Conservation (phyloP, 92 coral and sea anemone genomes). For the Actinernus sp. region DNA sequence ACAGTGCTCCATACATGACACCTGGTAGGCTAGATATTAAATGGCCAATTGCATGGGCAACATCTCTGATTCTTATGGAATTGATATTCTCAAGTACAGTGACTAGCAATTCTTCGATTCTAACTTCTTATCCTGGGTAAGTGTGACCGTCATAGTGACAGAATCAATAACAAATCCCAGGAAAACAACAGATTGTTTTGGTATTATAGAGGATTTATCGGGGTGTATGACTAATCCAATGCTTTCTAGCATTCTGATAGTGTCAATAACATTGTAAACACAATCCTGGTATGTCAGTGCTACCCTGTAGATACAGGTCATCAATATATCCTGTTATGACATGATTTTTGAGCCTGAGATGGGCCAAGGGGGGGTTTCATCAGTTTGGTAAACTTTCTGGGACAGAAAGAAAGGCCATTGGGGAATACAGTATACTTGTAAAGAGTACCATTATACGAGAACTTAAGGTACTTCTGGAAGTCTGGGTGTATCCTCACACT, state of each 20-base stretch:
- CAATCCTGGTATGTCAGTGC: conserved; percentile 31
- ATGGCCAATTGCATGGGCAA: conserved; percentile 51
- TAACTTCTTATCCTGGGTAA: conserved; percentile 36
- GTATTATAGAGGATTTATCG: conserved; percentile 41
- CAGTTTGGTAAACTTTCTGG: conserved; percentile 23
- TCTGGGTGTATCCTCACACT: conserved; percentile 14
- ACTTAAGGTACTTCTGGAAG: conserved; percentile 31
- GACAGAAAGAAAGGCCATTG: conserved; percentile 33
- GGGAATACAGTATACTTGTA: conserved; percentile 7
- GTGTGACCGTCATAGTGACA: conserved; percentile 38
- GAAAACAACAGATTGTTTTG: conserved; percentile 32
- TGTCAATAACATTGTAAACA: conserved; percentile 31
- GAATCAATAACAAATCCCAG: conserved; percentile 54
- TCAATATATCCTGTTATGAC: conserved; percentile 59
- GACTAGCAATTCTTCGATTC: conserved; percentile 15
- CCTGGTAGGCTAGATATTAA: conserved; percentile 60
- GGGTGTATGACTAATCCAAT: conserved; percentile 52
- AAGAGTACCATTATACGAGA: conserved; percentile 9
- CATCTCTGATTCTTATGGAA: conserved; percentile 45
- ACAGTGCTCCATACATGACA: conserved; percentile 51
- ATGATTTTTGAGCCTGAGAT: conserved; percentile 20
- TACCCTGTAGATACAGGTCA: conserved; percentile 49
- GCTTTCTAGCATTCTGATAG: conserved; percentile 43
- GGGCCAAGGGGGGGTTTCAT: conserved; percentile 43
- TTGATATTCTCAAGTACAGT: too few relatives aligned